Conservation (phyloP, 2,113 vertebrate genomes). For the Platichthys flesus region DNA sequence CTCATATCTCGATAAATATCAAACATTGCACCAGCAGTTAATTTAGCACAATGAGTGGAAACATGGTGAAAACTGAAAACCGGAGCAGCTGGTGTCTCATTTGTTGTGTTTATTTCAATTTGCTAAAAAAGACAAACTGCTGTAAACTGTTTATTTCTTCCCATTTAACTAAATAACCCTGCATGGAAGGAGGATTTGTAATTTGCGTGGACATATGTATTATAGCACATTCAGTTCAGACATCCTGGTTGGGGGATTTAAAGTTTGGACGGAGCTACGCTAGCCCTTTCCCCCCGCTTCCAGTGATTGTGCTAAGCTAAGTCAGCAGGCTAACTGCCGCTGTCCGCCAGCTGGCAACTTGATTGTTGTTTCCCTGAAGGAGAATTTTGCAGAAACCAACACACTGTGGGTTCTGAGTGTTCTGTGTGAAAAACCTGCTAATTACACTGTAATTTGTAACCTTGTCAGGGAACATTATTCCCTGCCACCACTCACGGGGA, state of each 20-base stretch:
- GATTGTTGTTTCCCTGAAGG: conserved; percentile 21
- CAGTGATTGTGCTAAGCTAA: conserved; percentile 3
- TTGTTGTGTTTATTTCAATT: too few relatives aligned
- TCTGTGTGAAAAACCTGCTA: conserved; percentile 27
- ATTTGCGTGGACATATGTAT: background rate
- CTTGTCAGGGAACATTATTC: conserved; percentile 49
- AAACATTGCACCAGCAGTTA: too few relatives aligned
- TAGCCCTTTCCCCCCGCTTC: background rate
- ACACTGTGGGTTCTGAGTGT: conserved; percentile 17
- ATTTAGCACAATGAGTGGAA: too few relatives aligned
- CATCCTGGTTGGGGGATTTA: too few relatives aligned
- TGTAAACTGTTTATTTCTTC: too few relatives aligned
- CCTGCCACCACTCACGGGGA: conserved; percentile 7
- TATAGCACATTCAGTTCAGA: background rate
- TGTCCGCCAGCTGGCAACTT: conserved; percentile 5
- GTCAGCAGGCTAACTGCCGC: background rate
- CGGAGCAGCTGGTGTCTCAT: too few relatives aligned
- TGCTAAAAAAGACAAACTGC: too few relatives aligned
- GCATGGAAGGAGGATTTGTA: background rate
- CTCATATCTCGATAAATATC: too few relatives aligned
- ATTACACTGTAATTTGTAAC: conserved; percentile 55
- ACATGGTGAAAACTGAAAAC: too few relatives aligned
- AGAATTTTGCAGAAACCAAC: conserved; percentile 23
- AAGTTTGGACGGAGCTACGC: background rate
- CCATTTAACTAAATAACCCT: too few relatives aligned